Conservation (phyloP, 2,113 vertebrate genomes). For the Pelodiscus sinensis region DNA sequence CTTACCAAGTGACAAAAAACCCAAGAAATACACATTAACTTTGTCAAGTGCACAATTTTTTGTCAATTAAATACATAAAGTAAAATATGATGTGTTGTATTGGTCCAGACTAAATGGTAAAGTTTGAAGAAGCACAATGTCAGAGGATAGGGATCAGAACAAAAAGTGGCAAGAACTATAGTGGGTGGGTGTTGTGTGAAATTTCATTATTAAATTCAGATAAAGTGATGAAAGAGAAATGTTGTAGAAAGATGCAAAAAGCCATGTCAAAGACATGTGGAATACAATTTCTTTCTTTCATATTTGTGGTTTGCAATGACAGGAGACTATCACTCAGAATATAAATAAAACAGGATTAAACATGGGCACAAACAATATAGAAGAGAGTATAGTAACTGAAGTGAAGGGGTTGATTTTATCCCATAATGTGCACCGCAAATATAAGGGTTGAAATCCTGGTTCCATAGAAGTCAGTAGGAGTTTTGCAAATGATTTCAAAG, state of each 20-base stretch:
- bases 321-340: constrained; percentile 30
- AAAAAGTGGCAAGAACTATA: constrained; percentile 60
- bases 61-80: background rate
- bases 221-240: constrained; percentile 61
- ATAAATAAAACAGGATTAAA: constrained; percentile 62
- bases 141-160: constrained; percentile 67
- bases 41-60: constrained; percentile 49
- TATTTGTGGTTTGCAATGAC: constrained; percentile 14
- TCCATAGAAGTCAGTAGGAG: background rate
- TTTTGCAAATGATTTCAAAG: constrained; percentile 66
- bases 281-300: constrained; percentile 46
- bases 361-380: constrained; percentile 31
- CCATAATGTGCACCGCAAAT: constrained; percentile 44
- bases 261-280: constrained; percentile 47
- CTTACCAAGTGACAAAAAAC: constrained; percentile 39
- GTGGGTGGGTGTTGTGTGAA: constrained; percentile 48
- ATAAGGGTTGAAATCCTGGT: background rate
- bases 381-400: constrained; percentile 43
- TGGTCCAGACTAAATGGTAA: constrained; percentile 67
- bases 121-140: constrained; percentile 65
- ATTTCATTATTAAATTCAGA: constrained; percentile 54
- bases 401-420: constrained; percentile 42
- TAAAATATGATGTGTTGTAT: constrained; percentile 59
- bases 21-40: constrained; percentile 66
- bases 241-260: constrained; percentile 54